A percentile compares a stretch with the other conserved stretches of the same genome.
Conservation (phyloP, 2,888 invertebrate species). For the Teleogryllus oceanicus region DNA sequence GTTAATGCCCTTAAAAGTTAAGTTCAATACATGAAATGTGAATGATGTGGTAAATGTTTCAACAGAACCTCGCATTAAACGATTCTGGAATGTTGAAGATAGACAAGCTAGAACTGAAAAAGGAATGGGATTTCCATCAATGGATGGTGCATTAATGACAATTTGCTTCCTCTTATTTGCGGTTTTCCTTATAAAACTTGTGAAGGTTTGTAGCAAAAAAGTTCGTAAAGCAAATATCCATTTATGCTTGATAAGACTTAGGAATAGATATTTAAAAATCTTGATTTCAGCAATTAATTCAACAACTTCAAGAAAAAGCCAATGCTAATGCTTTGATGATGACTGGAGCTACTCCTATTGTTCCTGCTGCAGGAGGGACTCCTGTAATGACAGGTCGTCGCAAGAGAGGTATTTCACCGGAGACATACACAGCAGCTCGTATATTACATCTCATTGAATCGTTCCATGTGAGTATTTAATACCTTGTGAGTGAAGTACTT, state of each 20-base stretch:
- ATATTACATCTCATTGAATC: neutral
- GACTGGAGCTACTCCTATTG: neutral
- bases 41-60: slow-evolving; percentile 23
- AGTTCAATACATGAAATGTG: neutral
- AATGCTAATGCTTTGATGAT: neutral
- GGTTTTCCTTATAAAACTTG: slow-evolving; percentile 77
- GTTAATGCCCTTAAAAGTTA: too few species aligned
- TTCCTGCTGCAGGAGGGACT: neutral
- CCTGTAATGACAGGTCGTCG: neutral
- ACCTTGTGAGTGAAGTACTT: too few species aligned
- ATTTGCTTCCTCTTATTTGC: slow-evolving; percentile 82
- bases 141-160: slow-evolving; percentile 76
- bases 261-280: neutral
- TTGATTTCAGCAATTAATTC: neutral
- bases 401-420: neutral
- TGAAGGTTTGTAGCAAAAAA: slow-evolving; percentile 59
- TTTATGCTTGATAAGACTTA: too few species aligned
- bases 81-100: slow-evolving; percentile 23
- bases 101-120: slow-evolving; percentile 34
- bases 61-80: slow-evolving; percentile 40
- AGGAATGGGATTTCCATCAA: slow-evolving; percentile 68
- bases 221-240: too few species aligned
- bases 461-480: neutral
- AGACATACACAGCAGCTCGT: neutral
- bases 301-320: neutral